phyloP scores from a whole-genome alignment of 2,797 vertebrate genomes.

The Leuciscus waleckii region DNA sequence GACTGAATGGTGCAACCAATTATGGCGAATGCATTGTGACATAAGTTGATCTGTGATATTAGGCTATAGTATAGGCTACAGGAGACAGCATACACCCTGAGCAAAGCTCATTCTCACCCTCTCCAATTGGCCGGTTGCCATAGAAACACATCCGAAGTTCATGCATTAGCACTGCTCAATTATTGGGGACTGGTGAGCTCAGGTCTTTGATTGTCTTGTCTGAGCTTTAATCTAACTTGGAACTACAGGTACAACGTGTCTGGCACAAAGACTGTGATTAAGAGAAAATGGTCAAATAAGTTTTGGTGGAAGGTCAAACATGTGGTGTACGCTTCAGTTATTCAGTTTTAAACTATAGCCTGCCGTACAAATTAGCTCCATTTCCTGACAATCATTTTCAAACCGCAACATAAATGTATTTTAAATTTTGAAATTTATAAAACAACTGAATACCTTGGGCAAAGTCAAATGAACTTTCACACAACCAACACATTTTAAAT shows the following conservation, averaged over 20 bases:
- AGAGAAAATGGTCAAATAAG: neutral
- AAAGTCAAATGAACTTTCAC: neutral
- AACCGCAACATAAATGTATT: neutral
- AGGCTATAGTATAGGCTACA: constrained; percentile 18
- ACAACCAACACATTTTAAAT: neutral
- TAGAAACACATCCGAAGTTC: constrained; percentile 54
- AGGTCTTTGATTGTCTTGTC: constrained; percentile 42
- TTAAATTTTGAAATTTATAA: neutral
- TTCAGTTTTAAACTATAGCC: neutral
- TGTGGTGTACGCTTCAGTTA: neutral
- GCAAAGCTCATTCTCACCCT: constrained; percentile 30
- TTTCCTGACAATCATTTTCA: neutral
- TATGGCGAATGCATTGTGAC: constrained; percentile 5
- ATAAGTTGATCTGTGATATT: constrained; percentile 32
- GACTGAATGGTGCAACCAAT: neutral
- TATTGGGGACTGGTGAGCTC: constrained; percentile 39
- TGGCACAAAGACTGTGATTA: constrained; percentile 23
- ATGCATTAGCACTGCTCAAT: constrained; percentile 45
- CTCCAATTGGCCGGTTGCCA: constrained; percentile 42
- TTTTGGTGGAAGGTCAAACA: neutral
- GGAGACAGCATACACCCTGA: constrained; percentile 19
- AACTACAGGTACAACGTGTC: constrained; percentile 21
- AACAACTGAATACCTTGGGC: neutral
- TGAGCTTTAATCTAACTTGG: constrained; percentile 23
- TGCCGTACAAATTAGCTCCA: neutral